Percentiles rank a stretch among this genome's conserved stretches.
phyloP scores from a whole-genome alignment of 2,113 vertebrate species.

The Mus musculus region GRCm39 chr11:82587501-82588000 shows the following conservation, averaged over 20 bases:
- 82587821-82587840: neutral
- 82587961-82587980: neutral
- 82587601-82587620: neutral
- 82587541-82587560: neutral
- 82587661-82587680: neutral
- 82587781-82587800: neutral
- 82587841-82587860: neutral
- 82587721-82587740: neutral
- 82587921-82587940: neutral
- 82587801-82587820: neutral
- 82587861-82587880: neutral
- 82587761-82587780: neutral
- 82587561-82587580: neutral
- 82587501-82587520: neutral
- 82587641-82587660: neutral
- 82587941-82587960: neutral
- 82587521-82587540: neutral
- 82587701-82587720: neutral
- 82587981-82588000: neutral
- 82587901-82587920: neutral
- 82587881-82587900: neutral
- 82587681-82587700: neutral
- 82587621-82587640: neutral
- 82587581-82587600: neutral
- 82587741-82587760: neutral